Base-by-base conservation (phyloP, 1,140 invertebrate genomes). In the Drosophila mayri region DNA sequence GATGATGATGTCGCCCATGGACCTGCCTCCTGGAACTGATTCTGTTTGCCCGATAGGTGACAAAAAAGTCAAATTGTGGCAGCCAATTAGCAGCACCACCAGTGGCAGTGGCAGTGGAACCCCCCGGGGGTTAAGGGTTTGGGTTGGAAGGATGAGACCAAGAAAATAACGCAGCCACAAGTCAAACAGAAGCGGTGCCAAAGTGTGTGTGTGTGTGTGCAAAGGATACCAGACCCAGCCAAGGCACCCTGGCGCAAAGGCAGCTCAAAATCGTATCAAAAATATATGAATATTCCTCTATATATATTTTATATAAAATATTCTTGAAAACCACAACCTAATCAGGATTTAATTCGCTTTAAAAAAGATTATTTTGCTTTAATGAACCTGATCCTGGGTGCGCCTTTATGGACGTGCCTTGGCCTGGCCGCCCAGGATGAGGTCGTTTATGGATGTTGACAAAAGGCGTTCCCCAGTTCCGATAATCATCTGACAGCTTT, bases 401-500 rank as follows among this genome's bases (percentile, higher is more conserved):
- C 11, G 18, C 49, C 30, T 46, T 54, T 71, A 47, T 41, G 84
- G 46, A 77, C 80, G 84, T 87, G 84, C 78, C 79, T 70, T 70
- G 70, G 70, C 49, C 38, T 40, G 38, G 38, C 16, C 38, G 38
- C 38, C 16, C 25, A 70, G 64, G 74, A 81, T 76, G 79, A 88
- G 84, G 74, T 80, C 86, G 81, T 90, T 90, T 90, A 90, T 90
- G 88, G 88, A 90, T 55, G 85, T 90, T 90, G 85, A 90, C 85
- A 90, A 90, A 90, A 90, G 87, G 79, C 86, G 81, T 85, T 90
- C 61, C 70, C 57, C 70, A 43, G 58, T 59, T 76, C 38, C 74
- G 85, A 90, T 90, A 90, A 90, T 90, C 81, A 90, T 90, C 85
- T 90, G 85, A 77, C 85, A 90, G 85, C 84, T 90, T 85, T 85